Evolutionary conservation across 2,113 vertebrate species (phyloP).

Genomic region (Sarotherodon lohbergeri): DNA sequence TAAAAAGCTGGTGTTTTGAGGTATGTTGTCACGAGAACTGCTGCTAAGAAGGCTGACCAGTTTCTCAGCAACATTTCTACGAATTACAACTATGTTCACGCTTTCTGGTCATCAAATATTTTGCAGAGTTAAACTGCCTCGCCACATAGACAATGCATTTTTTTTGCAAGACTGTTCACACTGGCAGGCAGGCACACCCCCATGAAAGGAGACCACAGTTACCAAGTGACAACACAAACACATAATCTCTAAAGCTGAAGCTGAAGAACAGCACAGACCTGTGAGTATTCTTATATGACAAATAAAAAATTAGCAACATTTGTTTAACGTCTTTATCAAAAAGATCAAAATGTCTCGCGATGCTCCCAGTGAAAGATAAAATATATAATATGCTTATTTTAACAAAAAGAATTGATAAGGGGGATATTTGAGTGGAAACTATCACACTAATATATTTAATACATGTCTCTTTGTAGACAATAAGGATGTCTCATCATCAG

Average conservation of each 20-base stretch:
- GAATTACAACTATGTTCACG: neutral
- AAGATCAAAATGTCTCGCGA: neutral
- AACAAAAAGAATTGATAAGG: neutral
- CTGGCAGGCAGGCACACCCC: slow-evolving; percentile 13
- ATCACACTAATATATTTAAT: neutral
- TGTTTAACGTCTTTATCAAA: neutral
- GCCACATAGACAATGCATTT: neutral
- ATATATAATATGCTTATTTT: neutral
- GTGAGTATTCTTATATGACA: slow-evolving; percentile 21
- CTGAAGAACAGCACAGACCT: neutral
- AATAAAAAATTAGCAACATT: neutral
- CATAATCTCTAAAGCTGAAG: neutral
- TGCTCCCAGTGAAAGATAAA: neutral
- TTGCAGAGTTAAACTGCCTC: neutral
- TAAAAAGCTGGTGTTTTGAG: neutral
- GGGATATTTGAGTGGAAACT: neutral
- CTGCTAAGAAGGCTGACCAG: neutral
- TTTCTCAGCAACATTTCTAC: neutral
- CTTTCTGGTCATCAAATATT: neutral
- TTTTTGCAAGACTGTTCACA: slow-evolving; percentile 9
- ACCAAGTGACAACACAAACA: slow-evolving; percentile 67
- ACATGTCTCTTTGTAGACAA: neutral
- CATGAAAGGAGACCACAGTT: slow-evolving; percentile 33
- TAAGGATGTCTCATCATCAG: slow-evolving; percentile 34
- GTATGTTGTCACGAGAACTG: neutral